phyloP scores from a whole-genome alignment of 2,888 invertebrate genomes.

The Xestia xanthographa region DNA sequence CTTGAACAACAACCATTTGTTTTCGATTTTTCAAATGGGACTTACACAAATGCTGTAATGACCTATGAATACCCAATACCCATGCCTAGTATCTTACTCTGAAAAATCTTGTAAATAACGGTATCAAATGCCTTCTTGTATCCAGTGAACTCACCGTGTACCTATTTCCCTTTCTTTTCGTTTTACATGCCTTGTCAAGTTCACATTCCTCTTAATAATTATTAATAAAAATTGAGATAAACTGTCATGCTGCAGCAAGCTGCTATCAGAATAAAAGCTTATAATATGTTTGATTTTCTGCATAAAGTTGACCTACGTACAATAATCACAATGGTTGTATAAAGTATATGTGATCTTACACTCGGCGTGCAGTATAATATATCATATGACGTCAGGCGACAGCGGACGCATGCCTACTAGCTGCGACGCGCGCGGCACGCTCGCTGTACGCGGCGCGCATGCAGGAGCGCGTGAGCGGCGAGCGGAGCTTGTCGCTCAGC shows the following conservation, averaged over 20 bases:
- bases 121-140: background rate
- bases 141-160: background rate
- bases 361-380: background rate
- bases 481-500: background rate
- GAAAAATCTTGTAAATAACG: constrained; percentile 1
- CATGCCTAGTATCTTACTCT: background rate
- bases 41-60: background rate
- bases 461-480: constrained; percentile 65
- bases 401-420: constrained; percentile 57
- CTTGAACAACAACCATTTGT: background rate
- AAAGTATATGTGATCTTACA: background rate
- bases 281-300: background rate
- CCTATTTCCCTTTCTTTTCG: background rate
- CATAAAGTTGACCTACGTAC: background rate
- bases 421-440: constrained; percentile 58
- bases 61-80: background rate
- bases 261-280: too few relatives aligned
- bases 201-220: background rate
- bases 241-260: too few relatives aligned
- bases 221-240: background rate
- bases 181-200: too few relatives aligned
- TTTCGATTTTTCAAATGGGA: background rate
- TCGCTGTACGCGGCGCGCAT: constrained; percentile 61
- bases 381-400: constrained; percentile 61
- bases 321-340: too few relatives aligned